Evolutionary conservation across 2,113 vertebrate species (phyloP), one percentile per base, ranked within the genome.

Genomic region (Pseudorasbora parva): DNA sequence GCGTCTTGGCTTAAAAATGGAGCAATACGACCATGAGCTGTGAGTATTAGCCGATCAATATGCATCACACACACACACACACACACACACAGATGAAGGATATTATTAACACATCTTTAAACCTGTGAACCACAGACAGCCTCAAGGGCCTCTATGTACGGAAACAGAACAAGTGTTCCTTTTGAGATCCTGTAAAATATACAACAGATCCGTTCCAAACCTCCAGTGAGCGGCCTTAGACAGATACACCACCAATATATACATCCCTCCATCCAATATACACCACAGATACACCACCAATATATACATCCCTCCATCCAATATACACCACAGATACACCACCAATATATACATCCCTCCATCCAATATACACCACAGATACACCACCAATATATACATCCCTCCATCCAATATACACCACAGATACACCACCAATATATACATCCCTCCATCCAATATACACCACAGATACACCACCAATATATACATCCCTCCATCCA

Each of bases 21-120:
- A 41, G 15, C 21, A 45, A 41, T 57, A 14, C 59, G 60, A 64
- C 64, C 64, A 80, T 57, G 82, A 74, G 45, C 68, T 74, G 72
- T 83, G 76, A 86, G 71, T 87, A 85, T 79, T 54, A 75, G 30
- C 80, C 11, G 68, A 85, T 85, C 83, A 80, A 85, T 85, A 85
- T 74, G 23, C 80, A 68, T 69, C 62, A 33, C 60, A 30, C 62
- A 33, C 64, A 41, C 59, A 62, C 59, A 62, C 62, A 66, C 30
- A 4, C 64, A 37, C 64, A 62, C 59, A 66, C 14, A 66, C 6
- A 43, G 30, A 23, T 43, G 47, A 78, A 62, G 81, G 56, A 78
- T 54, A 45, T 75, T 76, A 76, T 54, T 76, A 56, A 76, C 57
- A 66, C 59, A 72, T 72, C 68, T 72, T 72, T 72, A 72, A 72